Conservation (phyloP, 2,888 invertebrate genomes). For the Galerucella calmariensis region DNA sequence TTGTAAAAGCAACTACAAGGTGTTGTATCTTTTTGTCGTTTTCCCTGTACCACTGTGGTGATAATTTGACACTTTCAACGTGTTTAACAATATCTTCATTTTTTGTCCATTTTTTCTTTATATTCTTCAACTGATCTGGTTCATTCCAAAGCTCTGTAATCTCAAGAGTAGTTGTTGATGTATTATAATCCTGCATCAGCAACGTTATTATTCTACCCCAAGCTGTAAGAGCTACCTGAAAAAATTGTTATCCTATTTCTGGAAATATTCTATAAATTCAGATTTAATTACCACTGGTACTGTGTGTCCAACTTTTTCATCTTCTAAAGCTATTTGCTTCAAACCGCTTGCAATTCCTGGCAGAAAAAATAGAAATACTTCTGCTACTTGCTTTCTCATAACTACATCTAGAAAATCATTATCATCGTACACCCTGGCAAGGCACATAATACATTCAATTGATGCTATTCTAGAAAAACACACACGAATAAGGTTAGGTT, state of each 20-base stretch:
- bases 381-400: slow-evolving; percentile 67
- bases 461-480: slow-evolving; percentile 64
- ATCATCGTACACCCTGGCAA: slow-evolving; percentile 71
- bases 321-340: slow-evolving; percentile 69
- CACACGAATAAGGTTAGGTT: slow-evolving; percentile 8
- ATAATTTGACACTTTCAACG: slow-evolving; percentile 62
- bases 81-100: slow-evolving; percentile 60
- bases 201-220: slow-evolving; percentile 65
- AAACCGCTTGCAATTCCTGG: slow-evolving; percentile 74
- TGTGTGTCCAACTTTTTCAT: slow-evolving; percentile 72
- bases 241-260: neutral
- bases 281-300: slow-evolving; percentile 68
- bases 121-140: neutral
- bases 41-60: slow-evolving; percentile 70
- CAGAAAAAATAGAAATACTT: slow-evolving; percentile 71
- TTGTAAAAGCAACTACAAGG: slow-evolving; percentile 67
- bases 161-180: slow-evolving; percentile 44
- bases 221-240: slow-evolving; percentile 65
- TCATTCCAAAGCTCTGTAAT: slow-evolving; percentile 18
- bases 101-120: slow-evolving; percentile 51
- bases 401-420: slow-evolving; percentile 69
- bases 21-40: slow-evolving; percentile 70
- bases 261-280: neutral
- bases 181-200: slow-evolving; percentile 64
- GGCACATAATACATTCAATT: slow-evolving; percentile 72